Base-by-base conservation (phyloP, 2,888 invertebrate species). In the Corbicula japonica region DNA sequence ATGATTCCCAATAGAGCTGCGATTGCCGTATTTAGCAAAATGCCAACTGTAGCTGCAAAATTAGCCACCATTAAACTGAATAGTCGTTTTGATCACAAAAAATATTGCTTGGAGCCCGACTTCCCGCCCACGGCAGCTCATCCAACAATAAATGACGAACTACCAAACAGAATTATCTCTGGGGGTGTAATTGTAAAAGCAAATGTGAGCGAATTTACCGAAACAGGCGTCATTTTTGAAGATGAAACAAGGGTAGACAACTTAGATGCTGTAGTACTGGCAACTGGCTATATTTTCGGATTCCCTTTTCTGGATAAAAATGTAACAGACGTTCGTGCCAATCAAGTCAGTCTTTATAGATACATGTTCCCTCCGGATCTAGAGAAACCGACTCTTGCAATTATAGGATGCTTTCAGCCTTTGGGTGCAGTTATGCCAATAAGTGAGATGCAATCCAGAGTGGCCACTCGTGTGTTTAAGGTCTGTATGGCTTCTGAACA, bases 351-450 rank as follows among this genome's bases (percentile, higher is more conserved):
- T 10, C 84, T 94, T 46, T 94, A 90, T 86, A 92, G 94, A 82
- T 92, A 92, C 82, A 91, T 93, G 84, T 94, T 93, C 70, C 93
- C 93, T 10, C 93, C 93, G 0, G 85, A 92, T 32, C 83, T 92
- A 12, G 73, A 85, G 30, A 88, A 88, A 5, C 81, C 79, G 12
- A 94, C 94, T 0, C 85, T 94, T 54, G 94, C 93, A 34, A 88
- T 94, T n/a, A 93, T 94, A 70, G 94, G 94, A 8, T 92, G 92
- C 68, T 86, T 93, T 30, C 93, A 94, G 87, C 94, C 94, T 0
- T 83, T 92, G 23, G 94, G 94, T 10, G 93, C 94, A 2, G 88
- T 94, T n/a, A 92, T 93, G 89, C 94, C 94, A 0, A 92, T 94
- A 1, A 89, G 93, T n/a, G 94, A 94, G 83, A 86, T 94, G 86